Evolutionary conservation across 2,113 vertebrate species (phyloP).

Genomic region (Corvus moneduloides): DNA sequence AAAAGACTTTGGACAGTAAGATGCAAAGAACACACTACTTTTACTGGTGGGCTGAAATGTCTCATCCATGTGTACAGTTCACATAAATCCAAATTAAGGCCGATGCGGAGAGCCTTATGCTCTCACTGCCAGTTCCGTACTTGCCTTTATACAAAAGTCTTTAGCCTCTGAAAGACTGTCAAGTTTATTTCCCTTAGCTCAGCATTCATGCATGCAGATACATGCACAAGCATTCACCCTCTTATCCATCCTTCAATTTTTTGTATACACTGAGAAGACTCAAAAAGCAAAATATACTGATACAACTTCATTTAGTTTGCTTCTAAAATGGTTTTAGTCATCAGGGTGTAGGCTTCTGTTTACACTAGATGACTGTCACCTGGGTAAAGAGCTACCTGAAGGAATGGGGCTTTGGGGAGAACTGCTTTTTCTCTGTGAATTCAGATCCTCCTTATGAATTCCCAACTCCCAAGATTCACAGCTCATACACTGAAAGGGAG

Average conservation of each 20-base stretch:
- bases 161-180: neutral
- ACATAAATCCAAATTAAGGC: neutral
- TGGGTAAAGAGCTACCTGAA: slow-evolving; percentile 24
- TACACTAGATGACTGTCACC: slow-evolving; percentile 3
- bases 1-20: neutral
- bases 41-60: neutral
- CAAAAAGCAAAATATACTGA: neutral
- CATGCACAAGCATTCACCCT: neutral
- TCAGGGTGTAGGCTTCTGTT: slow-evolving; percentile 38
- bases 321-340: slow-evolving; percentile 27
- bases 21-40: neutral
- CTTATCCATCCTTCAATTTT: neutral
- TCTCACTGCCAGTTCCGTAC: neutral
- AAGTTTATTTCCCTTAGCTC: slow-evolving; percentile 1
- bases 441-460: neutral
- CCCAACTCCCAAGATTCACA: neutral
- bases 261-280: neutral
- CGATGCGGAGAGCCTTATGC: neutral
- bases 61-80: neutral
- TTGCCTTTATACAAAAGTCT: neutral
- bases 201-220: neutral
- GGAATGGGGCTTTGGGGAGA: slow-evolving; percentile 22
- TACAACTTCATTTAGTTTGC: slow-evolving; percentile 20
- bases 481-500: neutral
- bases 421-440: neutral